phyloP scores from a whole-genome alignment of 2,888 invertebrate species.

The Craniophora ligustri region DNA sequence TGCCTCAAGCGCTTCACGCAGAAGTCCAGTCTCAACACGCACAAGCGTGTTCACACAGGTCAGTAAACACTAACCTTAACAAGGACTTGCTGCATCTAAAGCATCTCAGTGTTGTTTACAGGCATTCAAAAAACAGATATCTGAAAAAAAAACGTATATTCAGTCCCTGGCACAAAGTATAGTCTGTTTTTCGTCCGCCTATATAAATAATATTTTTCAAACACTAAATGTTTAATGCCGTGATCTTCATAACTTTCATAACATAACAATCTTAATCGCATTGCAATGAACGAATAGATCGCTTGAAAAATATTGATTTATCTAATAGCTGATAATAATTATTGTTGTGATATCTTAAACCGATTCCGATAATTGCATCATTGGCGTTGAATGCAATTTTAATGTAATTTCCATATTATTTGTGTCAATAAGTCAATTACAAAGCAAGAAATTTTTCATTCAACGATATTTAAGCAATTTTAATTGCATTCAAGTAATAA shows the following conservation, averaged over 20 bases:
- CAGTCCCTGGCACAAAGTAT: neutral
- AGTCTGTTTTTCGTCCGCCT: constrained; percentile 50
- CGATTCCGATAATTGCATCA: constrained; percentile 34
- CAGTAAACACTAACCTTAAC: constrained; percentile 60
- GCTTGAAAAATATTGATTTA: constrained; percentile 57
- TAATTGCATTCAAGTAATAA: constrained; percentile 1
- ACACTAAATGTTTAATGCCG: constrained; percentile 36
- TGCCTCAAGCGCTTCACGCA: constrained; percentile 94
- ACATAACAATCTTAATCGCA: constrained; percentile 21
- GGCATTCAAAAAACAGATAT: constrained; percentile 49
- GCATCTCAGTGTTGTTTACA: constrained; percentile 45
- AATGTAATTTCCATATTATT: constrained; percentile 78
- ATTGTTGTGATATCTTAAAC: constrained; percentile 29
- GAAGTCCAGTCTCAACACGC: constrained; percentile 94
- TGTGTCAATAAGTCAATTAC: constrained; percentile 33
- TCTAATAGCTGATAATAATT: constrained; percentile 27
- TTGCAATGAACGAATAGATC: constrained; percentile 26
- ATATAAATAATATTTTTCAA: constrained; percentile 58
- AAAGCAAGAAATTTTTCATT: too few relatives aligned
- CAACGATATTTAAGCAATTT: too few relatives aligned
- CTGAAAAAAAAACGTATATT: neutral
- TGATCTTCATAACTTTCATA: constrained; percentile 11
- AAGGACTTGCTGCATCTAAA: constrained; percentile 35
- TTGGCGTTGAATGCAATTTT: constrained; percentile 49
- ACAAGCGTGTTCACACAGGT: constrained; percentile 93